Percentiles rank a stretch among this genome's conserved stretches.
Conservation (phyloP, 2,888 invertebrate species). For the Hirudinaria manillensis region DNA sequence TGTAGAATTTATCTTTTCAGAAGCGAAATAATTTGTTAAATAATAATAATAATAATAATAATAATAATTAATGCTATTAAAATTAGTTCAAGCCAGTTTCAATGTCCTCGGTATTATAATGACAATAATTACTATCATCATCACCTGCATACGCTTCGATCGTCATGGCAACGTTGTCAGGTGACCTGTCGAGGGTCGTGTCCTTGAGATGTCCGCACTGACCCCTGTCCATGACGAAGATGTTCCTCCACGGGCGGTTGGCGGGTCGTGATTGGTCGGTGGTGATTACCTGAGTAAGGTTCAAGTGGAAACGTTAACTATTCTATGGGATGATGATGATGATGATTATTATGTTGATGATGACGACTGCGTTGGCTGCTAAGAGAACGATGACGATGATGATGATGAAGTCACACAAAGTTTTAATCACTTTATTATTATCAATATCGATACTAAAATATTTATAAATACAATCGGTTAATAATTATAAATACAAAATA, state of each 20-base stretch:
- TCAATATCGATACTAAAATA: no score
- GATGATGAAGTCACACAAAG: no score
- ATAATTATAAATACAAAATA: no score
- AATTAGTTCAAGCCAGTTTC: not conserved
- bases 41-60: no score
- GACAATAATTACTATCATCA: not conserved
- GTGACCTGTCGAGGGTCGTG: not conserved
- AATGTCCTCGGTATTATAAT: not conserved
- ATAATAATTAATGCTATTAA: no score
- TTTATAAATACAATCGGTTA: no score
- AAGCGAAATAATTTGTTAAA: no score
- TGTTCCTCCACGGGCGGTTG: slow-evolving; percentile 37
- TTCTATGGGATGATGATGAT: not conserved
- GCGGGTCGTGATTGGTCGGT: slow-evolving; percentile 36
- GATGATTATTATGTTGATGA: slow-evolving; percentile 17
- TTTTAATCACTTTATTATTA: no score
- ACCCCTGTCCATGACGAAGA: slow-evolving; percentile 34
- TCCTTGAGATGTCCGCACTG: slow-evolving; percentile 36
- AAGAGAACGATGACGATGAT: no score
- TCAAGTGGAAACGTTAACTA: not conserved
- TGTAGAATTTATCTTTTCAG: no score
- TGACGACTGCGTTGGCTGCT: not conserved
- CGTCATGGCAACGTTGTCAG: slow-evolving; percentile 25
- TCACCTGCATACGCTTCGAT: slow-evolving; percentile 10
- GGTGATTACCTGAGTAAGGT: slow-evolving; percentile 33